phyloP scores from a whole-genome alignment of 2,113 vertebrate genomes.

The Morone chrysops region DNA sequence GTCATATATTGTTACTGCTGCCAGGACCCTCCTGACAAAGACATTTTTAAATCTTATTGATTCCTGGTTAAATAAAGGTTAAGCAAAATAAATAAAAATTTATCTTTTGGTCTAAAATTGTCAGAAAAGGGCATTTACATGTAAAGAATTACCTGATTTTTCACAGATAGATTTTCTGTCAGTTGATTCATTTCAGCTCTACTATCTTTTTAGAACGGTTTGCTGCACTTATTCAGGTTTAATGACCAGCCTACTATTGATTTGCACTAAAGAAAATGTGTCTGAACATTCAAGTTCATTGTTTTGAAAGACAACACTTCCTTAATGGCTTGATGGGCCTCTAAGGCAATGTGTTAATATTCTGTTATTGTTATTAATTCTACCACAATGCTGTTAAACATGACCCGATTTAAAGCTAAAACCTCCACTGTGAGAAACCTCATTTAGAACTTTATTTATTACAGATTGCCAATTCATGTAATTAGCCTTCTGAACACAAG shows the following conservation, averaged over 20 bases:
- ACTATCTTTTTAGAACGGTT: not conserved
- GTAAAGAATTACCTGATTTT: not conserved
- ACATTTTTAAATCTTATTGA: not conserved
- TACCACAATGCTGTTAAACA: not conserved
- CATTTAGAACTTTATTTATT: not conserved
- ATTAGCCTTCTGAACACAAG: constrained; percentile 57
- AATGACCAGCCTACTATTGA: not conserved
- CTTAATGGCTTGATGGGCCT: not conserved
- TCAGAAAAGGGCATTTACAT: not conserved
- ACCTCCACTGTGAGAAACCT: no score
- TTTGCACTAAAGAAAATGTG: not conserved
- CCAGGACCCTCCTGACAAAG: not conserved
- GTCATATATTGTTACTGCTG: not conserved
- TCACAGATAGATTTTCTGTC: not conserved
- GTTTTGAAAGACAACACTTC: constrained; percentile 11
- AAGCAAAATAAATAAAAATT: not conserved
- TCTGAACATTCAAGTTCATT: not conserved
- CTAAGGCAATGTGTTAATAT: not conserved
- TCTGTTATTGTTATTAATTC: not conserved
- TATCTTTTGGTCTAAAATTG: no score
- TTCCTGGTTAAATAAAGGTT: not conserved
- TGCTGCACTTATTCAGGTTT: not conserved
- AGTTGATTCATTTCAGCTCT: not conserved
- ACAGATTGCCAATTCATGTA: not conserved
- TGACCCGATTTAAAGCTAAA: not conserved